phyloP scores from a whole-genome alignment of 1,140 invertebrate genomes.

The Microplitis demolitor region DNA sequence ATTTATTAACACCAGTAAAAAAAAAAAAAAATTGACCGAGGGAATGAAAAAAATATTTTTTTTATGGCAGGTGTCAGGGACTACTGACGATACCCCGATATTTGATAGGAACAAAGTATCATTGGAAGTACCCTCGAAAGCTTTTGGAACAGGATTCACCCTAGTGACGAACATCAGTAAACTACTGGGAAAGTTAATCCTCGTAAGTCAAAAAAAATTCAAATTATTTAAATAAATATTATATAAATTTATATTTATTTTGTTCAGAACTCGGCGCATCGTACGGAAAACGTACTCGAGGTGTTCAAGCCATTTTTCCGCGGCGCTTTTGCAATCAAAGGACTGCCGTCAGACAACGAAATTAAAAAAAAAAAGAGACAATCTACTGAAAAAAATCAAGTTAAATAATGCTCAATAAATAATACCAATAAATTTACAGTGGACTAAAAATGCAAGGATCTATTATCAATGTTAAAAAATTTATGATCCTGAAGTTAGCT shows the following conservation, averaged over 20 bases:
- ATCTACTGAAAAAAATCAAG: background rate
- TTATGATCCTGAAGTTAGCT: too few relatives aligned
- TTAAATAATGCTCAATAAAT: background rate
- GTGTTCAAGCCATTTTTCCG: slow-evolving; percentile 71
- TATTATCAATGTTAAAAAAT: too few relatives aligned
- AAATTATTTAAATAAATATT: background rate
- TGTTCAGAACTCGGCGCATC: slow-evolving; percentile 73
- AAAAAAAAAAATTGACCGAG: background rate
- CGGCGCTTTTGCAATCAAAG: slow-evolving; percentile 69
- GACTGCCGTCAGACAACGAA: slow-evolving; percentile 57
- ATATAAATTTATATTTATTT: slow-evolving; percentile 6
- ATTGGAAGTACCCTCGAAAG: slow-evolving; percentile 68
- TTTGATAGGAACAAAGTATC: slow-evolving; percentile 71
- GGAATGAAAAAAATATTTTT: slow-evolving; percentile 28
- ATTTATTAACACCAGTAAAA: background rate
- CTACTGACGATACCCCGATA: slow-evolving; percentile 68
- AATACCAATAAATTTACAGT: too few relatives aligned
- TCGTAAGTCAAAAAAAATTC: slow-evolving; percentile 62
- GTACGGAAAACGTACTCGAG: slow-evolving; percentile 68
- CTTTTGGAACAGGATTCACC: slow-evolving; percentile 73
- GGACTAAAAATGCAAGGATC: too few relatives aligned
- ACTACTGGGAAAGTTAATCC: slow-evolving; percentile 69
- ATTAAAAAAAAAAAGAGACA: background rate
- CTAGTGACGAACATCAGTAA: slow-evolving; percentile 74
- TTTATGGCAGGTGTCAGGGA: slow-evolving; percentile 44